phyloP scores from a whole-genome alignment of 92 coral and sea anemone genomes.

The Epizoanthus fatuus region DNA sequence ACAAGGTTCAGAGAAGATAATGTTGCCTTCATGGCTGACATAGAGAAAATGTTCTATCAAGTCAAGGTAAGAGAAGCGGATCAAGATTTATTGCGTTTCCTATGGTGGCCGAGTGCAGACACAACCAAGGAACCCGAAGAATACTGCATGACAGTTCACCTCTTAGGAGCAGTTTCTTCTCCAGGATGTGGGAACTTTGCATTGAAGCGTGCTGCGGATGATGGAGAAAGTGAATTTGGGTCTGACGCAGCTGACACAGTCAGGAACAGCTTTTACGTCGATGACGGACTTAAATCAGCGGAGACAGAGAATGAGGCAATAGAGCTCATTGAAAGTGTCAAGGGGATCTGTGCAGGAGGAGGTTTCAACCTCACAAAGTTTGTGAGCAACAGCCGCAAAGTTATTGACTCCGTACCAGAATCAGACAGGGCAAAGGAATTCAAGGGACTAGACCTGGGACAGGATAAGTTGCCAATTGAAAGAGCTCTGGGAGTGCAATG shows the following conservation, averaged over 20 bases:
- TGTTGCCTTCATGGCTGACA: slow-evolving; percentile 67
- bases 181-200: slow-evolving; percentile 75
- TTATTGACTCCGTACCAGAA: slow-evolving; percentile 35
- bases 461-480: slow-evolving; percentile 41
- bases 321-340: slow-evolving; percentile 28
- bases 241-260: slow-evolving; percentile 53
- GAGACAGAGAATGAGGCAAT: slow-evolving; percentile 62
- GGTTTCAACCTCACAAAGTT: slow-evolving; percentile 53
- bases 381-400: slow-evolving; percentile 46
- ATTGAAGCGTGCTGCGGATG: slow-evolving; percentile 67
- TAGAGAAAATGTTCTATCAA: slow-evolving; percentile 75
- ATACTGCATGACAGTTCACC: slow-evolving; percentile 69
- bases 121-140: slow-evolving; percentile 42
- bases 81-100: slow-evolving; percentile 58
- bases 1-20: slow-evolving; percentile 72
- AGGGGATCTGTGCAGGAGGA: slow-evolving; percentile 51
- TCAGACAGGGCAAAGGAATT: slow-evolving; percentile 39
- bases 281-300: slow-evolving; percentile 51
- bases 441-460: slow-evolving; percentile 30
- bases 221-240: slow-evolving; percentile 61
- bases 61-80: slow-evolving; percentile 59
- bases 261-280: slow-evolving; percentile 61
- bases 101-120: slow-evolving; percentile 76
- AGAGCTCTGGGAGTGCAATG: slow-evolving; percentile 60
- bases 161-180: slow-evolving; percentile 69